Base-by-base conservation (phyloP, 1,140 invertebrate genomes). In the Ectropis grisescens region DNA sequence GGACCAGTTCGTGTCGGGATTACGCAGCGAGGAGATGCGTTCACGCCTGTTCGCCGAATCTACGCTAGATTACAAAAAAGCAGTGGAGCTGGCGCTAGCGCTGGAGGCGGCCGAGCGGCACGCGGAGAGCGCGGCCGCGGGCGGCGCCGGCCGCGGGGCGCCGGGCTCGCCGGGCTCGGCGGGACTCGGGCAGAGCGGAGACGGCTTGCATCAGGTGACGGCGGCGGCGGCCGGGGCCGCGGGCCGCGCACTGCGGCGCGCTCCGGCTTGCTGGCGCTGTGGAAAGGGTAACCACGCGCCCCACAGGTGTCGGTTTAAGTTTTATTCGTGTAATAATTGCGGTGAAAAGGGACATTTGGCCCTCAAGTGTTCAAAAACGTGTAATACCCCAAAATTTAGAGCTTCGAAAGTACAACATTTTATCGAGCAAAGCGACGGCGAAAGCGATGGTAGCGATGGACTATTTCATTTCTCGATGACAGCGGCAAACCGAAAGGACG, bases 1-100 rank as follows among this genome's bases (percentile, higher is more conserved):
- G n/a, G 37, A 45, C 19, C 33, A 41, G 16, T 41, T 40, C 10
- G 37, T 45, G 5, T 49, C 31, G 19, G 39, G 34, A 5, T 27
- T 45, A 11, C 15, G 19, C 8, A 49, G 23, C 22, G 37, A 49
- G 29, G 35, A 19, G 7, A 49, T 37, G 34, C 24, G 25, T 24
- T 28, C 33, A 19, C 25, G 24, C 12, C 5, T 35, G 14, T 35
- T 35, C 14, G 33, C 33, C n/a, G 33, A 35, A 35, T 10, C 15
- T 13, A 27, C 33, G 23, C 23, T 35, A 12, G 30, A 22, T 22
- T 26, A 26, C 10, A 26, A 26, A 26, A 26, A 26, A 10, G 10
- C 31, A 22, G 32, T 23, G 30, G 25, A 19, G 31, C 23, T 22
- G 19, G 19, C 19, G 19, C 9, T 22, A 22, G 19, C 19, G 9